Evolutionary conservation across 2,797 vertebrate species (phyloP).

Genomic region (Trichosurus vulpecula): DNA sequence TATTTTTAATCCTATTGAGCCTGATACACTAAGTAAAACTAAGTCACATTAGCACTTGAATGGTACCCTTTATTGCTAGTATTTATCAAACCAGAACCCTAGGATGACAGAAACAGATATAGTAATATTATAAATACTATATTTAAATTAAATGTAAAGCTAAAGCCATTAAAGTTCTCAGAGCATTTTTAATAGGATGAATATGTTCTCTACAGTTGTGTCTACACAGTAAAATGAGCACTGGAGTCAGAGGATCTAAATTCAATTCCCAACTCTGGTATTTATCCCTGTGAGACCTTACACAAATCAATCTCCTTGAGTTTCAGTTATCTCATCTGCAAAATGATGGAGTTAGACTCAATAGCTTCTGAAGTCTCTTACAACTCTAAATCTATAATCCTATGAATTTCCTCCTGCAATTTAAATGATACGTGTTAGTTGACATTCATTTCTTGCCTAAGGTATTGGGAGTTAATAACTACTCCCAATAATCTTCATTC

Average conservation of each 20-base stretch:
- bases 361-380: no score
- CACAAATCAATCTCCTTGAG: background rate
- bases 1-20: constrained; percentile 5
- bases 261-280: background rate
- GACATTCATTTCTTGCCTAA: no score
- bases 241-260: background rate
- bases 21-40: background rate
- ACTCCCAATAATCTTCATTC: background rate
- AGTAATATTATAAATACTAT: background rate
- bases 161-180: background rate
- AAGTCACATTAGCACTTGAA: background rate
- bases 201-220: constrained; percentile 27
- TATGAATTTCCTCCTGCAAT: background rate
- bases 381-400: no score
- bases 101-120: background rate
- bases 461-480: background rate
- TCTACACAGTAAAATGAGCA: background rate
- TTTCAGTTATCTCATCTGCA: background rate
- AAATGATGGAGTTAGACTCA: no score
- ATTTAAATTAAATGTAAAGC: constrained; percentile 7
- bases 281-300: background rate
- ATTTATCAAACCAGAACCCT: background rate
- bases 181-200: constrained; percentile 7
- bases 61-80: background rate
- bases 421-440: background rate